Base-by-base conservation (phyloP, 2,888 invertebrate genomes). In the Limenitis camilla region DNA sequence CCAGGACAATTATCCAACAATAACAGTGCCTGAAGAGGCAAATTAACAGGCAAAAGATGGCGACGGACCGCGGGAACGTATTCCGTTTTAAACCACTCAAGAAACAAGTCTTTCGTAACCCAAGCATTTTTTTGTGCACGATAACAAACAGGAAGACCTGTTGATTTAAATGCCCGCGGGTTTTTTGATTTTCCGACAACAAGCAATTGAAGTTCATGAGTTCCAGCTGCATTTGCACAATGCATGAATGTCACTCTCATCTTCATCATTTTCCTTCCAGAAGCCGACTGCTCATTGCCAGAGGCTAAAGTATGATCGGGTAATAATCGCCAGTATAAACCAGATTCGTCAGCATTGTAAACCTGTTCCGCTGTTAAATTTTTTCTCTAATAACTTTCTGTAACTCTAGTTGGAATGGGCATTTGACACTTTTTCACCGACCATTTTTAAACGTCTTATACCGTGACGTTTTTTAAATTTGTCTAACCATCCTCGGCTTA, bases 1-100 rank as follows among this genome's bases (percentile, higher is more conserved):
- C 60, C 63, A 42, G 64, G 63, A 51, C 52, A 56, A 53, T 57
- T 67, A 61, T 65, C 60, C 42, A 65, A 53, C 45, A 66, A 44
- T 50, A 66, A 51, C 46, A 66, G 40, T 51, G 61, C 64, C 46
- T 63, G 51, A 30, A 32, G 53, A 33, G 61, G 53, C 32, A 59
- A 35, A 44, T 57, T 55, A 3, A 35, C 35, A 29, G 19, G 11
- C 41, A 49, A 49, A 10, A 30, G 35, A 35, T 35, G 9, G 9
- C 28, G 7, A 6, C 28, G 27, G 27, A 61, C 61, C 27, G 10
- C 61, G 36, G 59, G 57, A 30, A 59, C 51, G 35, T 59, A 59
- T 28, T 55, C 33, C 35, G 40, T 41, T 36, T 59, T 49, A 54
- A 61, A 55, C 63, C 60, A 68, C 58, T 62, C 58, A 49, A 59